Percentiles rank a stretch among this genome's conserved stretches.
These are phyloP conservation scores for Callospermophilus lateralis DNA, from an alignment of 2,113 vertebrate species.

Conservation along the genomic window DNA sequence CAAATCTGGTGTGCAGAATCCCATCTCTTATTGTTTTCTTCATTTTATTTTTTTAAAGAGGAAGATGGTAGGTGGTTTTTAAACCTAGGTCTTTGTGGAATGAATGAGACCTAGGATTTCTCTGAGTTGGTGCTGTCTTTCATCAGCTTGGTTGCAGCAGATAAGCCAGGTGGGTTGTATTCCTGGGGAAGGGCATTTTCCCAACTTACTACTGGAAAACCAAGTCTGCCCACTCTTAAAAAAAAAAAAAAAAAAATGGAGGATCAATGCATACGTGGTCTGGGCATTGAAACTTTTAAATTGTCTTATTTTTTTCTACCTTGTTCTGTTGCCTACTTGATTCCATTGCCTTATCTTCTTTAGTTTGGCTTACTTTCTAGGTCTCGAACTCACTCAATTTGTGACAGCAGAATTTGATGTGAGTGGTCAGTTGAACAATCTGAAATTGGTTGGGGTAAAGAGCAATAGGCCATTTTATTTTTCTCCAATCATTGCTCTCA, in stretches of 20 bases:
- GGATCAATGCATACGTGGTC: fast-evolving
- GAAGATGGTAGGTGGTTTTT: not conserved
- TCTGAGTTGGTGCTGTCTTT: not conserved
- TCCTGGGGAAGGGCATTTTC: not conserved
- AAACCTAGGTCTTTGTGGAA: not conserved
- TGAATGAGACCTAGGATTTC: not conserved
- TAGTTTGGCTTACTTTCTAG: not conserved
- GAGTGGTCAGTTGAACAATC: not conserved
- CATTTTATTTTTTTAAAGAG: not conserved
- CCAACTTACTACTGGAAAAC: not conserved
- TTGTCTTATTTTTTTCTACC: not conserved
- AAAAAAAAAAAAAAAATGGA: too few species aligned
- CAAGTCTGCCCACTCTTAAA: not conserved
- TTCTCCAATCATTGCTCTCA: not conserved
- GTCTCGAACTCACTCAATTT: not conserved
- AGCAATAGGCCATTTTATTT: not conserved
- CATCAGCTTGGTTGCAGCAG: not conserved
- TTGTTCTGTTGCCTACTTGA: not conserved
- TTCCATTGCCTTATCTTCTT: not conserved
- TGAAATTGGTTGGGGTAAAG: not conserved
- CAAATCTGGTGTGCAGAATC: not conserved
- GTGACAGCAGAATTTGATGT: not conserved
- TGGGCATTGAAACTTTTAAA: not conserved
- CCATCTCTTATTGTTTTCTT: not conserved
- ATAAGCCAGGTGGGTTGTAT: not conserved